These are phyloP conservation scores for Agrotis ipsilon DNA, from an alignment of 2,888 invertebrate species.

Conservation along the genomic window DNA sequence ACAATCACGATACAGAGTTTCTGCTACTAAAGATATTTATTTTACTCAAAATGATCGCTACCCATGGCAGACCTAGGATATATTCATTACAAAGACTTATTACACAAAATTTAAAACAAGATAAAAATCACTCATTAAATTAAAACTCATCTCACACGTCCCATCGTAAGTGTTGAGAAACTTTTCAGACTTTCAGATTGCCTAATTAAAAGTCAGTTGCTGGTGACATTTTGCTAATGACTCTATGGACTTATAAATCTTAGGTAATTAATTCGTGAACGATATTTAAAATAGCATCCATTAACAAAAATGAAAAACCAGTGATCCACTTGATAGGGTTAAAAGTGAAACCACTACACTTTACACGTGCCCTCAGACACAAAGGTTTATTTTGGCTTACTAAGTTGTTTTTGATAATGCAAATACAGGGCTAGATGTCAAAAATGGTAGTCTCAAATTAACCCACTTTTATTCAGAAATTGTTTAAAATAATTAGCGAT, in stretches of 20 bases:
- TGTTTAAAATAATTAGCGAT: too few relatives aligned
- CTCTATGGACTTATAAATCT: conserved; percentile 38
- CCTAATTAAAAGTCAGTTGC: conserved; percentile 27
- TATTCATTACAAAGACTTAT: neutral
- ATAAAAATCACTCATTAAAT: neutral
- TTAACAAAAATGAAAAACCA: conserved; percentile 12
- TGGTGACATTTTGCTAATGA: conserved; percentile 46
- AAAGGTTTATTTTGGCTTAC: conserved; percentile 20
- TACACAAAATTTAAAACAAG: neutral
- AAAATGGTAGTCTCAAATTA: neutral
- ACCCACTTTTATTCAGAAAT: neutral
- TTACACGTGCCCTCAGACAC: conserved; percentile 6
- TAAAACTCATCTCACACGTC: conserved; percentile 11
- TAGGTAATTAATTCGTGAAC: conserved; percentile 39
- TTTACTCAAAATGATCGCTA: neutral
- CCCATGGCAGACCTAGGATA: neutral
- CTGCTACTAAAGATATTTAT: too few relatives aligned
- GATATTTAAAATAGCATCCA: conserved; percentile 19
- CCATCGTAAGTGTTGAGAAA: conserved; percentile 18
- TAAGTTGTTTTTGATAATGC: neutral
- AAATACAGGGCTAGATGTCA: neutral
- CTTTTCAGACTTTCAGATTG: conserved; percentile 27
- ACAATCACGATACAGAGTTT: neutral
- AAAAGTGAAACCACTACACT: conserved; percentile 28
- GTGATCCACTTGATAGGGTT: conserved; percentile 16